These are phyloP conservation scores for Urocynchramus pylzowi DNA, from an alignment of 2,113 vertebrate genomes.

Conservation along the genomic window DNA sequence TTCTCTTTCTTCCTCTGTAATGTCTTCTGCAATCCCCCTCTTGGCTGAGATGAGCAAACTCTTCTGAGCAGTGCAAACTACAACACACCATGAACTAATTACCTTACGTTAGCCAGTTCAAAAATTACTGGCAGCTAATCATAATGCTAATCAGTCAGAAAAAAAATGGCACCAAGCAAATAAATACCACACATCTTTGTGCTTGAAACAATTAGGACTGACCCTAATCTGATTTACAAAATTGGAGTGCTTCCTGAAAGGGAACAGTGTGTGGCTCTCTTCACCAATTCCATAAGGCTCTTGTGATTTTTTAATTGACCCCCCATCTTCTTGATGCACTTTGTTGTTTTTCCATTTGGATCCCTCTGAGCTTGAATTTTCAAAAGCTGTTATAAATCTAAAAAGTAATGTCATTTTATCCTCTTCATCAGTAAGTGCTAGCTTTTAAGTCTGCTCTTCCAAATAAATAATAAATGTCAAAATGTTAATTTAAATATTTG, in stretches of 20 bases:
- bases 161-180: constrained; percentile 37
- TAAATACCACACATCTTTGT: constrained; percentile 53
- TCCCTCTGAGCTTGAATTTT: background rate
- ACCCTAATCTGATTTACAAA: constrained; percentile 52
- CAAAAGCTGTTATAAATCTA: background rate
- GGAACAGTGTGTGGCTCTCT: background rate
- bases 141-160: constrained; percentile 58
- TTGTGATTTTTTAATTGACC: background rate
- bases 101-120: constrained; percentile 37
- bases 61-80: constrained; percentile 11
- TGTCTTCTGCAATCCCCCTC: background rate
- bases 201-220: constrained; percentile 59
- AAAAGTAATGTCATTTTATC: background rate
- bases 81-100: constrained; percentile 46
- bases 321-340: background rate
- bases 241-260: constrained; percentile 29
- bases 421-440: background rate
- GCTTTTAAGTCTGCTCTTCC: constrained; percentile 30
- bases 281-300: background rate
- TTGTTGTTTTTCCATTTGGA: constrained; percentile 5
- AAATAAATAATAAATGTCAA: background rate
- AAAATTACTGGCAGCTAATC: constrained; percentile 51
- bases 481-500: constrained; percentile 44
- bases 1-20: background rate
- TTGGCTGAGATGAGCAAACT: background rate